Percentiles rank a stretch among this genome's conserved stretches.
These are phyloP conservation scores for Enteromius anoplus DNA, from an alignment of 2,797 vertebrate genomes.

Conservation along the genomic window DNA sequence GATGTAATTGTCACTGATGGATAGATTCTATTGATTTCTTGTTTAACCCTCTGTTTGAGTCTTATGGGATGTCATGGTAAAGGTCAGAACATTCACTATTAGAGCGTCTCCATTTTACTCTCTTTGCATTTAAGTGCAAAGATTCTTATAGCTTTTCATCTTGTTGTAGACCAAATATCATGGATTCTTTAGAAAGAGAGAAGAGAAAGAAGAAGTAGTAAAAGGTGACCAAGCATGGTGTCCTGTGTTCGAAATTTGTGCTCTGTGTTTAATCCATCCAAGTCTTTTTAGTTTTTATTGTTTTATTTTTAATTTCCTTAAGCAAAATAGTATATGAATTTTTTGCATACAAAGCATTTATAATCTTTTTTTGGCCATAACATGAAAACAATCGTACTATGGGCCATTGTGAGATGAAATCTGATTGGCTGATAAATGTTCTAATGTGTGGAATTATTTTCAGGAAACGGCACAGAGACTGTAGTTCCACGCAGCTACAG, in stretches of 20 bases:
- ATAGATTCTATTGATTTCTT: conserved; percentile 38
- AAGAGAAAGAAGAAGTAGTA: too few relatives aligned
- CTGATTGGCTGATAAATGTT: too few relatives aligned
- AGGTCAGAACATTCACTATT: conserved; percentile 21
- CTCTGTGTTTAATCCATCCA: too few relatives aligned
- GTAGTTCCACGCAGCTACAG: too few relatives aligned
- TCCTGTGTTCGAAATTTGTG: too few relatives aligned
- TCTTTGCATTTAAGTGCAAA: conserved; percentile 13
- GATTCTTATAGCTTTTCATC: not conserved
- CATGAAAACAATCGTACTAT: not conserved
- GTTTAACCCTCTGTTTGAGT: conserved; percentile 27
- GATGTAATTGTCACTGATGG: conserved; percentile 38
- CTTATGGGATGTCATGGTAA: not conserved
- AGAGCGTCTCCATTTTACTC: not conserved
- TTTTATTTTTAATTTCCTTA: not conserved
- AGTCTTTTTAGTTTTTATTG: not conserved
- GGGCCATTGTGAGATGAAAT: too few relatives aligned
- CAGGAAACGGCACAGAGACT: too few relatives aligned
- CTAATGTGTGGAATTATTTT: too few relatives aligned
- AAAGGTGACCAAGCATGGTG: too few relatives aligned
- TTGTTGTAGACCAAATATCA: not conserved
- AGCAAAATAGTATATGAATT: not conserved
- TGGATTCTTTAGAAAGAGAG: not conserved
- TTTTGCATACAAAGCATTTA: not conserved
- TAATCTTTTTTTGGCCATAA: not conserved